Evolutionary conservation across 2,888 invertebrate species (phyloP), one percentile per base, ranked within the genome.

Genomic region (Amiota communis): DNA sequence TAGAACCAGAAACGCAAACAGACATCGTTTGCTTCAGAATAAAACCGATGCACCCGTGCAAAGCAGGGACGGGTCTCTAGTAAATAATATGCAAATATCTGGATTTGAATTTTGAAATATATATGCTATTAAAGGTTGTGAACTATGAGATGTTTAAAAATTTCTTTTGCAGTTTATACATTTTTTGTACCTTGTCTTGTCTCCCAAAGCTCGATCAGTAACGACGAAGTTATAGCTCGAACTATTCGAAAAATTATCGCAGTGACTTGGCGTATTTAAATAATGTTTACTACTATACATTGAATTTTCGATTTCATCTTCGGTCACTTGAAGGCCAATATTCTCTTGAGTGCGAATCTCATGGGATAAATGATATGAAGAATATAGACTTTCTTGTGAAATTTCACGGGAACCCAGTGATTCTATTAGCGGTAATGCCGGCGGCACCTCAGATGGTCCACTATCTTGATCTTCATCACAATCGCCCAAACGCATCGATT

Each of bases 221-320:
- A 90, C 53, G 36, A 69, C 65, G 63, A 68, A 13, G 77, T 74
- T 36, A 6, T 36, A 36, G 36, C 36, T 36, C 36, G 36, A 36
- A 36, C 0, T 13, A 47, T 2, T 53, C 4, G 23, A 13, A 63
- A 15, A 17, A 12, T 63, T 6, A 0, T n/a, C 11, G 48, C 56
- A 79, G 83, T 80, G 91, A 90, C 80, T 91, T 91, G 57, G 94
- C 94, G 36, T 36, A 36, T 36, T 36, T 36, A 36, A 36, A 36
- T 36, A 36, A 36, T 36, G 36, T 36, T 36, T 36, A 36, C 36
- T 36, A 36, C 6, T 6, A 36, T 36, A 36, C 95, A 96, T 96
- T 83, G 96, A 96, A 71, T 94, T 92, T 6, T 96, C 96, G 76
- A 97, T 97, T 87, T 97, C 97, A 90, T 97, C 97, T 90, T 97